phyloP scores from a whole-genome alignment of 1,140 invertebrate species.

The Neodiprion virginianus region DNA sequence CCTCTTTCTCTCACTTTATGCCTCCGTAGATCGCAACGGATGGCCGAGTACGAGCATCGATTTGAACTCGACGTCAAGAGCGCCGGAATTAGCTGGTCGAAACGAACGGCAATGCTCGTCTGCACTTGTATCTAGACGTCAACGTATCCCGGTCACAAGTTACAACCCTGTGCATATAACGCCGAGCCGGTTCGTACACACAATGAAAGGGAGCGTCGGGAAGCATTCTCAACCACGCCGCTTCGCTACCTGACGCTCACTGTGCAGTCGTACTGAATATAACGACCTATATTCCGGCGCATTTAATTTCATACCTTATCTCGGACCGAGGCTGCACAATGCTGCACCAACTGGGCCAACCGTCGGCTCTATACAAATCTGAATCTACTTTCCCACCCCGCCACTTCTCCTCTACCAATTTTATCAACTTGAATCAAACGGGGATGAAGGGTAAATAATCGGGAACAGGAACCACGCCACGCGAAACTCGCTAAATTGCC shows the following conservation, averaged over 20 bases:
- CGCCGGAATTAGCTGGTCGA: neutral
- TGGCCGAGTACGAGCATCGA: neutral
- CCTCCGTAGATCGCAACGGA: no score
- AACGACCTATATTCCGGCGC: slow-evolving; percentile 50
- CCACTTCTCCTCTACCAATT: no score
- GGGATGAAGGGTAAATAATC: no score
- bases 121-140: neutral
- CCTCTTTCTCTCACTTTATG: no score
- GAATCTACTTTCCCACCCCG: neutral
- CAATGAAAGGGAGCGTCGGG: neutral
- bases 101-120: neutral
- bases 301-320: slow-evolving; percentile 57
- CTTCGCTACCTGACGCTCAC: neutral
- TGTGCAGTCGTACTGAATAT: slow-evolving; percentile 16
- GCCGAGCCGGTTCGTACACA: neutral
- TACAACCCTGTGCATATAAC: neutral
- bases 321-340: neutral
- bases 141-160: neutral
- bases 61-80: neutral
- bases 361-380: neutral
- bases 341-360: neutral
- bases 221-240: neutral
- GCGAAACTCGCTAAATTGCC: no score
- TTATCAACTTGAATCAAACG: no score
- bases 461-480: no score